These are phyloP conservation scores for human (Homo sapiens) DNA, from an alignment of 2,113 vertebrate species.

Conservation along the genomic window GRCh38 chr2:184023501-184024000, in stretches of 20 bases:
- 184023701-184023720: not conserved
- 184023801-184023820: not conserved
- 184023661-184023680: not conserved
- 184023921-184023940: not conserved
- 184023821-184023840: not conserved
- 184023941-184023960: not conserved
- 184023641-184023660: not conserved
- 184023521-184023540: not conserved
- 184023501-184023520: not conserved
- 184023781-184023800: not conserved
- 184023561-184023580: not conserved
- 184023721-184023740: not conserved
- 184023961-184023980: not conserved
- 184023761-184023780: not conserved
- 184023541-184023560: not conserved
- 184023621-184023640: not conserved
- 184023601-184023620: not conserved
- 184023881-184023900: not conserved
- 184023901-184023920: not conserved
- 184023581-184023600: not conserved
- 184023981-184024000: not conserved
- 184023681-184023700: not conserved
- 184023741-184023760: not conserved
- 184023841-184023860: not conserved
- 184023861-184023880: not conserved